Base-by-base conservation (phyloP, 1,140 invertebrate species). In the Cepaea nemoralis region DNA sequence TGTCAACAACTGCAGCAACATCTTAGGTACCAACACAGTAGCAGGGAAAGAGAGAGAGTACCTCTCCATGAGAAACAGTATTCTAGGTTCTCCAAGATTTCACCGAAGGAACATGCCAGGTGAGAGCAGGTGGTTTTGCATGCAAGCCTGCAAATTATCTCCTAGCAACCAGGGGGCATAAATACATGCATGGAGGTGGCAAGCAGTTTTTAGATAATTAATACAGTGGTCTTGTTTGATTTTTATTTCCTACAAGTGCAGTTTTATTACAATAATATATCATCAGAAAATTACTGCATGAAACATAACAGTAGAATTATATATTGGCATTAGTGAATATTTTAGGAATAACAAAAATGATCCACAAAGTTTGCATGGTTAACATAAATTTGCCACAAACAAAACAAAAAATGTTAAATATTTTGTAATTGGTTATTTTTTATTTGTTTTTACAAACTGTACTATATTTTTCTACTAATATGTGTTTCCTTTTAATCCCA, bases 61-160 rank as follows among this genome's bases (percentile, higher is more conserved):
- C 59, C 77, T 82, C 27, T 80, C 66, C 40, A 76, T 76, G 83
- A 77, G 77, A 55, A 67, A 73, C 74, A 81, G 69, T 80, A 50
- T 79, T 50, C 79, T 71, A n/a, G 75, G 82, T 14, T 80, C 78
- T 12, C 78, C 78, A 27, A 33, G 78, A n/a, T 80, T 80, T 48
- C 78, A 80, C 39, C 12, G 78, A 48, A 67, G 78, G 16, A 48
- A 80, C 39, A 73, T 80, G 33, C 78, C 67, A 71, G 78, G 78
- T 80, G 42, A 42, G 48, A 16, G n/a, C 45, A 31, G 55, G 71
- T 74, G 39, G 37, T 74, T 31, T 74, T 74, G 71, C 71, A 74
- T 74, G 71, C 40, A 45, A 27, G 71, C 42, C 71, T 74, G 71
- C 42, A 48, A 42, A 74, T n/a, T 22, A 42, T 27, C 10, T 74